Evolutionary conservation across 1,140 invertebrate species (phyloP), one percentile per base, ranked within the genome.

Genomic region (Drosophila rufa): DNA sequence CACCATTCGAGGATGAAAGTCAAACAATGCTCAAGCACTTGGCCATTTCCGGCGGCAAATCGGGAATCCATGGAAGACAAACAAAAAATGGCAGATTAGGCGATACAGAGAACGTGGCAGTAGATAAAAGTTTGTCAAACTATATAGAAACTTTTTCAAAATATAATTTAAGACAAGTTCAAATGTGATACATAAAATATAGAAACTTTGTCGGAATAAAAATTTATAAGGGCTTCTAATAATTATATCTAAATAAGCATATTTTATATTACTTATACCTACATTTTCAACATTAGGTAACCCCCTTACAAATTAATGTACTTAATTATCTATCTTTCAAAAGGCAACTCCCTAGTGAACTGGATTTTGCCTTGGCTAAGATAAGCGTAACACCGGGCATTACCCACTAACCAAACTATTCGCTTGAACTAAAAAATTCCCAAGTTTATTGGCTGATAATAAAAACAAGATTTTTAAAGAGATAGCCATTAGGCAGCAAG

Each of bases 21-120:
- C 55, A 76, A 55, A 76, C 64, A 77, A 69, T 59, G 50, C 48
- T 77, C 11, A 57, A 71, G 53, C 57, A 36, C 69, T 51, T 7
- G 19, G 45, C 38, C 47, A 73, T 59, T 73, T 73, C 69, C 69
- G 40, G 30, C 3, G 33, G 53, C 67, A 38, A 61, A 73, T 51
- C 46, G 67, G 15, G 12, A 66, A 66, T 30, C 57, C 56, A 47
- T 61, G 40, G 33, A 43, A 48, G 11, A 11, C 27, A 73, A 61
- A 61, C 57, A 62, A 27, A 40, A 45, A 64, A 47, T 50, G 11
- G 25, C n/a, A 27, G 19, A 43, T 71, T 25, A 40, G 27, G 14
- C 19, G n/a, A 33, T 14, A 36, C 66, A 1, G 2, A 36, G 8
- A 36, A 3, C 7, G 27, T 30, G 27, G 27, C 27, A 38, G 30